Evolutionary conservation across 2,113 vertebrate genomes (phyloP).

Genomic region (Dasypus novemcinctus): DNA sequence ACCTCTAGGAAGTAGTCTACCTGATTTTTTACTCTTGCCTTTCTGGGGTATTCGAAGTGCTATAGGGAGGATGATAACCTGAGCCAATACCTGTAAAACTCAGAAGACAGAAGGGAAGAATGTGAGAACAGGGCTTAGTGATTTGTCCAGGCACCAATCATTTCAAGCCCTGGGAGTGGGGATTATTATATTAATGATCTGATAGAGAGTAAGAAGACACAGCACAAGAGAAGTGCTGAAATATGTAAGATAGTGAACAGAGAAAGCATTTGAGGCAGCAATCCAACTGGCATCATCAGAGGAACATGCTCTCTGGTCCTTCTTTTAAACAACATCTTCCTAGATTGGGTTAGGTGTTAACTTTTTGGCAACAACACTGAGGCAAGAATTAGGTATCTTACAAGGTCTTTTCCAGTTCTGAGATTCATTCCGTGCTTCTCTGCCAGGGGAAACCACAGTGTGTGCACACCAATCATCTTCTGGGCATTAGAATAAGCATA

Average conservation of each 20-base stretch:
- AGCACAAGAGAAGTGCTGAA: neutral
- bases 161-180: neutral
- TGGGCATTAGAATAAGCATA: neutral
- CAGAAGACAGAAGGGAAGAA: neutral
- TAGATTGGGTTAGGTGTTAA: neutral
- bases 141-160: neutral
- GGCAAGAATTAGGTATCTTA: neutral
- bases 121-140: neutral
- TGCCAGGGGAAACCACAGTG: conserved; percentile 35
- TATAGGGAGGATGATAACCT: neutral
- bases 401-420: neutral
- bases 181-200: neutral
- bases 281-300: neutral
- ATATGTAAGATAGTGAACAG: neutral
- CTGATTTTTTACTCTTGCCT: neutral
- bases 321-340: neutral
- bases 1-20: neutral
- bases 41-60: neutral
- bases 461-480: neutral
- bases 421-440: neutral
- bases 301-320: neutral
- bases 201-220: neutral
- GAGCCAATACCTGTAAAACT: neutral
- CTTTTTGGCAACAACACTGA: neutral
- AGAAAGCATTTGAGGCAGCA: neutral